A percentile compares a stretch with the other conserved stretches of the same genome.
Evolutionary conservation across 2,113 vertebrate species (phyloP).

Genomic region (Nothobranchius kuhntae): DNA sequence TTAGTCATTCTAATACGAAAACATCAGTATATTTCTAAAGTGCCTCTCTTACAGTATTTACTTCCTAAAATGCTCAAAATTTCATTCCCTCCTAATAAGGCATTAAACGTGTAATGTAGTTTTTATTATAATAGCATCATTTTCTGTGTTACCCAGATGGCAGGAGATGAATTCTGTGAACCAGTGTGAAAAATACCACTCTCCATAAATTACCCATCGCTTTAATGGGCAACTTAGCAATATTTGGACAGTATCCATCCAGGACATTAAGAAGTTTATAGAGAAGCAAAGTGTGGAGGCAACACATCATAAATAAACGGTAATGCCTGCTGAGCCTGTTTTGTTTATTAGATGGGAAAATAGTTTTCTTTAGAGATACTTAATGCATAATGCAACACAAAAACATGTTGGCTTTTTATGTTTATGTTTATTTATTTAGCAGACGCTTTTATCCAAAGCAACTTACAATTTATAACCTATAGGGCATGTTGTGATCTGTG

Average conservation of each 20-base stretch:
- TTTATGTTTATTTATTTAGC: too few relatives aligned
- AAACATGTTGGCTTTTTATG: too few relatives aligned
- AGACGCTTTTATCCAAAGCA: too few relatives aligned
- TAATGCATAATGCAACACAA: too few relatives aligned
- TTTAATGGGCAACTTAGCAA: constrained; percentile 25
- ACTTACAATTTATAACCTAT: too few relatives aligned
- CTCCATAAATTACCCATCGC: constrained; percentile 26
- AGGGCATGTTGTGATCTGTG: too few relatives aligned
- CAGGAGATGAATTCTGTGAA: constrained; percentile 13
- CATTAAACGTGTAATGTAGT: neutral
- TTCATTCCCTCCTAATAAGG: constrained; percentile 24
- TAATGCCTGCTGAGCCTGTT: too few relatives aligned
- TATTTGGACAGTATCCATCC: constrained; percentile 25
- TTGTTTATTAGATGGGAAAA: too few relatives aligned
- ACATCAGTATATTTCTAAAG: neutral
- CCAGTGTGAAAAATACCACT: constrained; percentile 19
- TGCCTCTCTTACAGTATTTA: constrained; percentile 26
- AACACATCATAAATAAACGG: too few relatives aligned
- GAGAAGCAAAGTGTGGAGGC: too few relatives aligned
- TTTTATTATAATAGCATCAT: neutral
- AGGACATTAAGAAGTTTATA: constrained; percentile 22
- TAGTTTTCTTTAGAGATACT: too few relatives aligned
- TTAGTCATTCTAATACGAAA: too few relatives aligned
- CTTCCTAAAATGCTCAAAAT: constrained; percentile 10
- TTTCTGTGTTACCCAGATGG: neutral